phyloP scores from a whole-genome alignment of 1,140 invertebrate genomes.

The Whitmania pigra region DNA sequence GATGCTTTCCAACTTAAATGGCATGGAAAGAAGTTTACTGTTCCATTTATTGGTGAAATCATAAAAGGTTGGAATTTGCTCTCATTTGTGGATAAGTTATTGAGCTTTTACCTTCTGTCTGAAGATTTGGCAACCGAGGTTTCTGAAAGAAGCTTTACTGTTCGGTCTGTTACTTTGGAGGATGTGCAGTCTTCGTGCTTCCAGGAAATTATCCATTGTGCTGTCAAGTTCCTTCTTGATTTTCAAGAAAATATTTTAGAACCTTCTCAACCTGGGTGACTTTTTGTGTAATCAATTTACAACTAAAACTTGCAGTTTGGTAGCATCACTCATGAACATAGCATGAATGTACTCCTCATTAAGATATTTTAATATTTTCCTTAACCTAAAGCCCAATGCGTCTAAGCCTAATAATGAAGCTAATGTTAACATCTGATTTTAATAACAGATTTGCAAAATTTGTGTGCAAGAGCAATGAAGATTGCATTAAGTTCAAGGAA shows the following conservation, averaged over 20 bases:
- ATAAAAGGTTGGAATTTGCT: not conserved
- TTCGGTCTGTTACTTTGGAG: not conserved
- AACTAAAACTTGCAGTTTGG: too few relatives aligned
- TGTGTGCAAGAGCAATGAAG: constrained; percentile 10
- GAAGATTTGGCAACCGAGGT: constrained; percentile 2
- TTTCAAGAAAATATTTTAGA: not conserved
- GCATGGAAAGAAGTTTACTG: constrained; percentile 19
- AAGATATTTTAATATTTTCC: too few relatives aligned
- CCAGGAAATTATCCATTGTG: not conserved
- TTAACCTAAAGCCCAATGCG: too few relatives aligned
- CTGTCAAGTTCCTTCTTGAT: constrained; percentile 6
- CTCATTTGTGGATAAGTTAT: not conserved
- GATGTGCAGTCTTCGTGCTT: not conserved
- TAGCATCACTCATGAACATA: too few relatives aligned
- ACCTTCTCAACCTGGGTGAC: not conserved
- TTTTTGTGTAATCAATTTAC: not conserved
- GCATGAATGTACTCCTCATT: too few relatives aligned
- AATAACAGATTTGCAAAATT: constrained; percentile 7
- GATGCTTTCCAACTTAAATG: constrained; percentile 12
- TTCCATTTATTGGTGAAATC: constrained; percentile 14
- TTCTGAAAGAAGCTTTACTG: constrained; percentile 3
- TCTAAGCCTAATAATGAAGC: too few relatives aligned
- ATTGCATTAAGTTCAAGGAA: constrained; percentile 4
- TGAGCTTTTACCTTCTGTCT: not conserved
- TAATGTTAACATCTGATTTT: not conserved